Conservation (phyloP, 2,888 invertebrate species). For the Ditula angustiorana region DNA sequence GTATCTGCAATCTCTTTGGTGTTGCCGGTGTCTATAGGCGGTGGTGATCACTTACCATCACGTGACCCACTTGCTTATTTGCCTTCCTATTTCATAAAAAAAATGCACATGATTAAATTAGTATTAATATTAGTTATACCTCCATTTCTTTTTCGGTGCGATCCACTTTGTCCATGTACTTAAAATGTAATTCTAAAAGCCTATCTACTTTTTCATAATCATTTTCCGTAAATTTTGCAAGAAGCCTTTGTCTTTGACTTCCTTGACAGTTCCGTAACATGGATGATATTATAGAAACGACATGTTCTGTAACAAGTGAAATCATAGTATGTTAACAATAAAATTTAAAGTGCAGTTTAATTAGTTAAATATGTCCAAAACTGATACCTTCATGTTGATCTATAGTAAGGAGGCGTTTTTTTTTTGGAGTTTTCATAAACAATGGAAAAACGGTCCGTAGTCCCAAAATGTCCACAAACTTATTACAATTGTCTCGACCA, state of each 20-base stretch:
- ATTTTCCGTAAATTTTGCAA: slow-evolving; percentile 98
- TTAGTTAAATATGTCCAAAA: no score
- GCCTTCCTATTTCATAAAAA: no score
- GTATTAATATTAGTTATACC: slow-evolving; percentile 52
- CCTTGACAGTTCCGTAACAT: slow-evolving; percentile 97
- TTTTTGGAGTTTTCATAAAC: slow-evolving; percentile 99
- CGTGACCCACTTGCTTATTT: no score
- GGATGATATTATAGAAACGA: slow-evolving; percentile 96
- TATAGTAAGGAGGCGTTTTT: slow-evolving; percentile 91
- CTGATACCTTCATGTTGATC: slow-evolving; percentile 94
- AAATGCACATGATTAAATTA: no score
- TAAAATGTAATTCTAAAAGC: slow-evolving; percentile 97
- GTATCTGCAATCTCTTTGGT: no score
- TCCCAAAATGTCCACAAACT: slow-evolving; percentile 98
- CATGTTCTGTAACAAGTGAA: slow-evolving; percentile 89
- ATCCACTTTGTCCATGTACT: slow-evolving; percentile 97
- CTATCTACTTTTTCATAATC: slow-evolving; percentile 99
- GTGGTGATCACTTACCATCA: no score
- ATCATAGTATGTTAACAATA: background rate
- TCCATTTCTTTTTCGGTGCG: slow-evolving; percentile 92
- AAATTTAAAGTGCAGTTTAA: no score
- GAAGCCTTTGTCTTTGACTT: slow-evolving; percentile 94
- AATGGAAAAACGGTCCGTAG: slow-evolving; percentile 98
- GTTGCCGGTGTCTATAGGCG: no score
- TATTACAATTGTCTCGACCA: slow-evolving; percentile 98